Evolutionary conservation across 2,888 invertebrate genomes (phyloP), one percentile per base, ranked within the genome.

Genomic region (Keiferia lycopersicella): DNA sequence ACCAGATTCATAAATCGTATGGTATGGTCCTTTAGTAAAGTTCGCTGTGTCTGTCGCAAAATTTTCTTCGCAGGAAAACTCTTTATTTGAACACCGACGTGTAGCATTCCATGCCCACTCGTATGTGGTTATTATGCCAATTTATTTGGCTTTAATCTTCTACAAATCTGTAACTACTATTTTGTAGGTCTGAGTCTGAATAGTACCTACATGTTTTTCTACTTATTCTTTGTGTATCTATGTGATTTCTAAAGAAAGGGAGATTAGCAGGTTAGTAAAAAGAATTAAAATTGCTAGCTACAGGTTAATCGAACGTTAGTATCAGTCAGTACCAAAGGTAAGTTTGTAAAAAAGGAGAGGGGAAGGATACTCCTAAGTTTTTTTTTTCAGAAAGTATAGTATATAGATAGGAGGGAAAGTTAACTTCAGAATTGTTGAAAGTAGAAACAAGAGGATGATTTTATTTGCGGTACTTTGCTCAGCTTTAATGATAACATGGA

Each of bases 81-180:
- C 22, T 20, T 53, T 26, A 22, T 53, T 53, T 22, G 12, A 14
- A 53, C 20, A 53, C 22, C 51, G 22, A 45, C 18, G 18, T 53
- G 22, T 53, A 22, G 6, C 22, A 53, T 22, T 53, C 14, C 22
- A 18, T 20, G 50, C 12, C 14, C 51, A 53, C 22, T 53, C 26
- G 14, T 22, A 53, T 22, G 22, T 22, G 20, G 51, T 12, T 22
- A 12, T 53, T 22, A 1, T 22, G 20, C 51, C 51, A 53, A 53
- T 53, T 53, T 53, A 22, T 53, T 53, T 53, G 51, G 51, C 22
- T 53, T 53, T 53, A 12, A 14, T 22, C 14, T 12, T 45, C 45
- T 45, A 45, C 45, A 4, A n/a, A 16, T 45, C 16, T 41, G 41
- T 45, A 45, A 45, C 6, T n/a, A 45, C 6, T n/a, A 45, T 45